phyloP scores from a whole-genome alignment of 2,113 vertebrate species.

The Micronycteris hirsuta region DNA sequence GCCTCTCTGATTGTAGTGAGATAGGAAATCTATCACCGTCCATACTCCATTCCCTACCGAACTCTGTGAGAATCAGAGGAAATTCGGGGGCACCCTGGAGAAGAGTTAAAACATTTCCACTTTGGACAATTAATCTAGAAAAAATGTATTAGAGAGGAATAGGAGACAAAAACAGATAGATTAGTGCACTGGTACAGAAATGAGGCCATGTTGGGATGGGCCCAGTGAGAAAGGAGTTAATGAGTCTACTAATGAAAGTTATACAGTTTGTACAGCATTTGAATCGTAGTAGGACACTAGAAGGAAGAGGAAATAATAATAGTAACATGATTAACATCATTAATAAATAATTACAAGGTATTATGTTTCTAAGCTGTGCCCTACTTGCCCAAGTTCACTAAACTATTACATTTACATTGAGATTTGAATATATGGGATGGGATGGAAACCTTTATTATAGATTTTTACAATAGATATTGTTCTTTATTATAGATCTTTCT shows the following conservation, averaged over 20 bases:
- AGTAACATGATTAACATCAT: neutral
- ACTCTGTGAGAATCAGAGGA: neutral
- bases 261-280: neutral
- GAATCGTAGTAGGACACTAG: neutral
- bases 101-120: neutral
- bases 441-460: neutral
- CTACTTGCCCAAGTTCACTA: neutral
- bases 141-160: neutral
- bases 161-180: neutral
- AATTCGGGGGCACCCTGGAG: neutral
- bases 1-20: neutral
- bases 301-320: neutral
- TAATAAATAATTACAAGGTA: neutral
- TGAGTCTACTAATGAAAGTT: neutral
- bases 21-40: neutral
- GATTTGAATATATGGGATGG: constrained; percentile 22
- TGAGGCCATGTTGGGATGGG: neutral
- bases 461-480: neutral
- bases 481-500: neutral
- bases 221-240: neutral
- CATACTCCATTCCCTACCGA: neutral
- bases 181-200: neutral
- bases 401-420: neutral
- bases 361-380: neutral
- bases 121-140: neutral